Percentiles rank a stretch among this genome's conserved stretches.
These are phyloP conservation scores for Melanitta fusca DNA, from an alignment of 2,797 vertebrate genomes.

Conservation along the genomic window DNA sequence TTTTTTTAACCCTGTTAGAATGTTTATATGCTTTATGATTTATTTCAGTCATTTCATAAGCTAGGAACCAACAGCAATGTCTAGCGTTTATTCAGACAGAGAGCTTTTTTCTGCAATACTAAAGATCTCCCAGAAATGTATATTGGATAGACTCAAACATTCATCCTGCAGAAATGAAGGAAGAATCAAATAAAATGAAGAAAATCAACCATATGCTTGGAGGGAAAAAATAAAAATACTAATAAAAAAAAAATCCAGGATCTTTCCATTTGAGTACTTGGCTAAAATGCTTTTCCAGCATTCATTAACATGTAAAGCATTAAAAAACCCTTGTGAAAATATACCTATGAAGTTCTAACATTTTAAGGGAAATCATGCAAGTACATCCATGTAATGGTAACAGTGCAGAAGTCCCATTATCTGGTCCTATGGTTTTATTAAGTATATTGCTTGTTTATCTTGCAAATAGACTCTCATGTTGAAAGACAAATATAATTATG, in stretches of 20 bases:
- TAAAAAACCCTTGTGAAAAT: not conserved
- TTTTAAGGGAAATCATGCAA: not conserved
- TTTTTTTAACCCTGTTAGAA: not conserved
- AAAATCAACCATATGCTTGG: not conserved
- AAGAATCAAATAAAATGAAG: not conserved
- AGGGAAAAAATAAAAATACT: not conserved
- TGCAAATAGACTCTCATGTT: not conserved
- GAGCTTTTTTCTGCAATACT: not conserved
- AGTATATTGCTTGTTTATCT: constrained; percentile 14
- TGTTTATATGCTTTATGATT: not conserved
- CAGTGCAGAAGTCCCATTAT: not conserved
- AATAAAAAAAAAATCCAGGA: not conserved
- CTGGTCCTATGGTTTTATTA: not conserved
- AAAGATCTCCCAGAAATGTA: not conserved
- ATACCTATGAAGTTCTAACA: not conserved
- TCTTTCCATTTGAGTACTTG: not conserved
- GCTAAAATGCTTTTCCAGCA: not conserved
- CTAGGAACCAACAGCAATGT: not conserved
- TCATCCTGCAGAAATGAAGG: not conserved
- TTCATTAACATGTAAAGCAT: not conserved
- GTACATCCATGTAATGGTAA: not conserved
- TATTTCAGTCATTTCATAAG: not conserved
- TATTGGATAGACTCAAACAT: not conserved
- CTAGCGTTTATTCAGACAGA: not conserved
- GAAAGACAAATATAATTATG: not conserved